Conservation (phyloP, 1,140 invertebrate genomes). For the Neuroterus valhalla region DNA sequence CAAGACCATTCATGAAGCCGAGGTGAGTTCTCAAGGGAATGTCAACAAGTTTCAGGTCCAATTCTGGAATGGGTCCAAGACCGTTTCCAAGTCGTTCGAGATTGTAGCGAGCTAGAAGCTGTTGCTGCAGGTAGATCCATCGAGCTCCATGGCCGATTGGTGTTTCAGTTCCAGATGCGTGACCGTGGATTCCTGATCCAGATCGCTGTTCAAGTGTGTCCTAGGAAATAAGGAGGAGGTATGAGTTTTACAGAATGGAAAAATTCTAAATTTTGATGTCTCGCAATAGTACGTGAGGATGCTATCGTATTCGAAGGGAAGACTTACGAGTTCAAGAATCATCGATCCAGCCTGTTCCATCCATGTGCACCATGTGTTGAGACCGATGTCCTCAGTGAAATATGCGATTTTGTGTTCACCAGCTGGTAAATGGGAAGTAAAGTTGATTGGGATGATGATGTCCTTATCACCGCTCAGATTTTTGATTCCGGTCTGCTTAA, state of each 20-base stretch:
- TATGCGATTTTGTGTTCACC: constrained; percentile 79
- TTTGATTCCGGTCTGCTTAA: constrained; percentile 55
- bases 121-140: constrained; percentile 73
- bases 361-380: constrained; percentile 83
- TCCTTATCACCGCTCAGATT: constrained; percentile 47
- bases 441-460: constrained; percentile 73
- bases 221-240: constrained; percentile 73
- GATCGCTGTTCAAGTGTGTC: constrained; percentile 69
- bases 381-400: constrained; percentile 83
- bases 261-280: no score
- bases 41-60: constrained; percentile 69
- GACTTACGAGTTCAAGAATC: constrained; percentile 51
- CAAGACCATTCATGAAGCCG: constrained; percentile 78
- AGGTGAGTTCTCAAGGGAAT: constrained; percentile 79
- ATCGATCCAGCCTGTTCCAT: constrained; percentile 78
- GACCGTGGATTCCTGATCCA: constrained; percentile 73
- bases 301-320: constrained; percentile 74
- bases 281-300: constrained; percentile 73
- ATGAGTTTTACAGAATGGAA: no score
- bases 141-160: constrained; percentile 60
- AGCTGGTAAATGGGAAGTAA: constrained; percentile 73
- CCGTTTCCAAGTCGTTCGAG: constrained; percentile 70
- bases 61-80: constrained; percentile 61
- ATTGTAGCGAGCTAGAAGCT: constrained; percentile 72
- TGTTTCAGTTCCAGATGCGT: constrained; percentile 73